Conservation (phyloP, 2,113 vertebrate genomes). For the Calypte anna region DNA sequence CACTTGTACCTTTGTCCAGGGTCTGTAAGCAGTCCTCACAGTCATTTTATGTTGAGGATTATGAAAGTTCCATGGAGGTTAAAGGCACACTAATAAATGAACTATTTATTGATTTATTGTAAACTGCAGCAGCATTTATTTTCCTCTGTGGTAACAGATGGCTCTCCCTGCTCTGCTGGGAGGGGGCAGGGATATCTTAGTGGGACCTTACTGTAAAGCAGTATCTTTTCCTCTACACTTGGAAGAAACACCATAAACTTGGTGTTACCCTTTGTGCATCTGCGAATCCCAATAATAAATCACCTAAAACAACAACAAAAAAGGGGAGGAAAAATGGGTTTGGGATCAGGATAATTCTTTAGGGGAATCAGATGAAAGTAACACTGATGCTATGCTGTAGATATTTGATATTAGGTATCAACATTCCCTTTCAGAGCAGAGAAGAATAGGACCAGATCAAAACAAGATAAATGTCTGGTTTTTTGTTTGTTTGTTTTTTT, state of each 20-base stretch:
- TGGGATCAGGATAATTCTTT: background rate
- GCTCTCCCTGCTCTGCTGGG: background rate
- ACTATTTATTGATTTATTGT: background rate
- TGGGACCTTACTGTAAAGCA: background rate
- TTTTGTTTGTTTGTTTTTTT: no score
- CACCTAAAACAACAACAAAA: background rate
- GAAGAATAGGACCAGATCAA: background rate
- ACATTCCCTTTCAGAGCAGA: background rate
- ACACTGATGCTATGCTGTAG: accelerated
- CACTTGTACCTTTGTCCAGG: accelerated
- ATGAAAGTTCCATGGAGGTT: background rate
- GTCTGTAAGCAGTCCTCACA: background rate
- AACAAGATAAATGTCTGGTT: background rate
- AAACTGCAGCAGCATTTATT: background rate
- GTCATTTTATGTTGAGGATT: background rate
- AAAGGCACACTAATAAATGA: background rate
- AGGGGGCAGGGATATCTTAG: background rate
- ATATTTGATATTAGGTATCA: background rate
- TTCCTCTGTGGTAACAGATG: background rate
- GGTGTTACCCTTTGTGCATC: background rate
- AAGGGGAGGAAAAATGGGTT: background rate
- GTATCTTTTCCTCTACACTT: background rate
- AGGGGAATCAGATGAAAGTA: background rate
- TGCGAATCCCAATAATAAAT: background rate
- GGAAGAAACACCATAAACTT: background rate